These are phyloP conservation scores for Chloebia gouldiae DNA, from an alignment of 2,113 vertebrate genomes.

Conservation along the genomic window DNA sequence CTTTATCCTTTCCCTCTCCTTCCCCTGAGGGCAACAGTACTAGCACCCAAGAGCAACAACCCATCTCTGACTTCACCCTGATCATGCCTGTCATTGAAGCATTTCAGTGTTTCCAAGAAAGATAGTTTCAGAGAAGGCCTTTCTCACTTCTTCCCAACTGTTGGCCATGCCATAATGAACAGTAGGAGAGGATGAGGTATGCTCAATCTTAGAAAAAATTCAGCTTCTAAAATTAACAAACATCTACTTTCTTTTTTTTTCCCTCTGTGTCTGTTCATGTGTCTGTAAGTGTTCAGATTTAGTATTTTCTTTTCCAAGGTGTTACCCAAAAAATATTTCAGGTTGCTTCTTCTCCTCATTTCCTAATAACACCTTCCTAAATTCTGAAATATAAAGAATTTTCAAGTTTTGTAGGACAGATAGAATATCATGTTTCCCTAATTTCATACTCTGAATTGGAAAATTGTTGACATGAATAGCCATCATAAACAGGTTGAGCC, in stretches of 20 bases:
- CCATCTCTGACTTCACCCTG: not conserved
- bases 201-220: not conserved
- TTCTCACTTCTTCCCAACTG: not conserved
- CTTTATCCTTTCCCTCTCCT: not conserved
- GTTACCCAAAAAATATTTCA: not conserved
- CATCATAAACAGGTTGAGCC: not conserved
- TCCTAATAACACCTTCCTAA: not conserved
- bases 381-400: not conserved
- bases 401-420: not conserved
- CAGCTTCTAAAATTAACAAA: not conserved
- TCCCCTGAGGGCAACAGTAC: not conserved
- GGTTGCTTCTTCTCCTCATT: not conserved
- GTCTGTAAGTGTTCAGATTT: not conserved
- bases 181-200: not conserved
- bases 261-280: not conserved
- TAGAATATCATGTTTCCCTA: not conserved
- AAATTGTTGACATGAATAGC: not conserved
- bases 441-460: not conserved
- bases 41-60: fast-evolving
- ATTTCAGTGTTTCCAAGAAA: not conserved
- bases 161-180: not conserved
- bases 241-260: not conserved
- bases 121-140: not conserved
- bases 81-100: fast-evolving
- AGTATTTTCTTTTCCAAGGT: not conserved